Percentiles rank a stretch among this genome's conserved stretches.
Evolutionary conservation across 2,113 vertebrate species (phyloP).

Genomic region (Microcebus jonahi): DNA sequence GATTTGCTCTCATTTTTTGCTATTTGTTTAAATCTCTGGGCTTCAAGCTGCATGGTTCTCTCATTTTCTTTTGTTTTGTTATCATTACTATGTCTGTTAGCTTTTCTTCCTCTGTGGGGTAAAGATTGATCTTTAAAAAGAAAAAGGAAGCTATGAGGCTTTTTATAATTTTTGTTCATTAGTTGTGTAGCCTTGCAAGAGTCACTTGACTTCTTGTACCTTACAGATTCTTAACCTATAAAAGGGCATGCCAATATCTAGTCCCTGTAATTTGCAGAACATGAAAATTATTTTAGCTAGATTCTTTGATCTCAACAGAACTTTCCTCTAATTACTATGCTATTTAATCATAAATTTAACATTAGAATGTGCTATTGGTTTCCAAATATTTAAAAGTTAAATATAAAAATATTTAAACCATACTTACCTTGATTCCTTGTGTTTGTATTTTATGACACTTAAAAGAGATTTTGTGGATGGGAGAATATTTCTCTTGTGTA

Average conservation of each 20-base stretch:
- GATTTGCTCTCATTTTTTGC: background rate
- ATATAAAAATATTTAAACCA: background rate
- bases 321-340: background rate
- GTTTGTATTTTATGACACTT: conserved; percentile 21
- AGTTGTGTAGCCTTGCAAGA: conserved; percentile 20
- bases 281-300: conserved; percentile 26
- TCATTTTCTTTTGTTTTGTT: conserved; percentile 25
- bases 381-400: conserved; percentile 52
- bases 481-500: conserved; percentile 7
- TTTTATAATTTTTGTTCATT: conserved; percentile 40
- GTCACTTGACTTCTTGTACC: conserved; percentile 18
- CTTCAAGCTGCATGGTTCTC: background rate
- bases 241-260: background rate
- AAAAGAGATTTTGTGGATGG: conserved; percentile 10
- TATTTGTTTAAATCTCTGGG: conserved; percentile 23
- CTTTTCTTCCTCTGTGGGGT: conserved; percentile 31
- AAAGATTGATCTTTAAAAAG: conserved; percentile 45
- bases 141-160: conserved; percentile 20
- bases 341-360: conserved; percentile 31
- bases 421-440: background rate
- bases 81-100: conserved; percentile 17
- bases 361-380: conserved; percentile 20
- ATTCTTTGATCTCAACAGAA: conserved; percentile 19
- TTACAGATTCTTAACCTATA: conserved; percentile 43
- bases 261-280: background rate